phyloP scores from a whole-genome alignment of 1,140 invertebrate species.

The Agrilus planipennis region DNA sequence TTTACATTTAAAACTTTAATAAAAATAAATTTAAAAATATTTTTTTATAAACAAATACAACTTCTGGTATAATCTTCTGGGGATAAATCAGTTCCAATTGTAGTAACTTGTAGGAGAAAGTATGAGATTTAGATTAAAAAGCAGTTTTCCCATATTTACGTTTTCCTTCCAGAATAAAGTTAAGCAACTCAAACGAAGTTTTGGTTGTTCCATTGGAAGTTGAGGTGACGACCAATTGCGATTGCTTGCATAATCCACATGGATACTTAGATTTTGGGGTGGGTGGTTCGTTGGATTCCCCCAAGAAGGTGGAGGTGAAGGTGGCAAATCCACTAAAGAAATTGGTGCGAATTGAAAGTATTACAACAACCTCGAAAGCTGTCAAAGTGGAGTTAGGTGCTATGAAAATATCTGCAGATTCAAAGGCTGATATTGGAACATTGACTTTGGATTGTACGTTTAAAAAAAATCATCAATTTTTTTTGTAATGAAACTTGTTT shows the following conservation, averaged over 20 bases:
- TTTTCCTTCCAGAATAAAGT: conserved; percentile 48
- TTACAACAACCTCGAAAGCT: conserved; percentile 40
- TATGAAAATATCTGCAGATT: conserved; percentile 49
- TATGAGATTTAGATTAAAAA: no score
- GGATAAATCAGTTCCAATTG: no score
- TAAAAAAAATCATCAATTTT: no score
- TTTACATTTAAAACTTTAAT: no score
- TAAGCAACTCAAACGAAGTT: conserved; percentile 54
- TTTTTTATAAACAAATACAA: no score
- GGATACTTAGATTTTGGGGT: conserved; percentile 77
- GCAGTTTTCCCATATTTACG: no score
- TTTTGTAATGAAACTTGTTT: no score
- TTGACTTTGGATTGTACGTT: conserved; percentile 67
- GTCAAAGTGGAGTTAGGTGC: conserved; percentile 48
- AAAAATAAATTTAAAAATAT: background rate
- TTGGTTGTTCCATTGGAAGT: conserved; percentile 78
- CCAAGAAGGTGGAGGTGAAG: conserved; percentile 50
- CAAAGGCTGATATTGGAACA: conserved; percentile 44
- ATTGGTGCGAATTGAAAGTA: conserved; percentile 56
- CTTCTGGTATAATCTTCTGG: no score
- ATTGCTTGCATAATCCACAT: conserved; percentile 63
- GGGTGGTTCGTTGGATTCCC: conserved; percentile 53
- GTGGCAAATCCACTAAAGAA: conserved; percentile 62
- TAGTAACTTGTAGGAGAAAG: no score
- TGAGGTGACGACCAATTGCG: conserved; percentile 61